phyloP scores from a whole-genome alignment of 2,888 invertebrate species.

The Pheosia gnoma region DNA sequence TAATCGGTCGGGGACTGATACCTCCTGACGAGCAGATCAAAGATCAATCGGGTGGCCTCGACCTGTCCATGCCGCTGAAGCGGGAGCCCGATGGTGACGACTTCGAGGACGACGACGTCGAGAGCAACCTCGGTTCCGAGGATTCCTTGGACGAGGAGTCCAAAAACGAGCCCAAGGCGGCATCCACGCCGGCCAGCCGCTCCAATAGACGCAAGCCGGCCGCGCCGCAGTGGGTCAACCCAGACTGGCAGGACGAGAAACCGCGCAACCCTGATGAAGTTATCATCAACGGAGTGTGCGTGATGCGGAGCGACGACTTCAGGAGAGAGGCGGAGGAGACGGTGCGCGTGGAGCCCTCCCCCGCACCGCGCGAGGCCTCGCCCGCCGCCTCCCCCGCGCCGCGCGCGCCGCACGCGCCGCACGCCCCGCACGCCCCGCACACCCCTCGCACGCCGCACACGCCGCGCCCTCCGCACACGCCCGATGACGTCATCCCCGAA shows the following conservation, averaged over 20 bases:
- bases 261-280: constrained; percentile 88
- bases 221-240: constrained; percentile 99
- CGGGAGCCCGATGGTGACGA: constrained; percentile 90
- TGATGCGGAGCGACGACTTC: constrained; percentile 93
- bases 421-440: constrained; percentile 48
- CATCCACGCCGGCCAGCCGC: constrained; percentile 74
- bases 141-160: constrained; percentile 85
- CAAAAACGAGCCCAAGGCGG: constrained; percentile 83
- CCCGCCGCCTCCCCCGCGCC: constrained; percentile 56
- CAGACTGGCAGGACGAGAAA: constrained; percentile 93
- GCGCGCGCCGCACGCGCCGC: constrained; percentile 59
- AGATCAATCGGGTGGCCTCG: constrained; percentile 93
- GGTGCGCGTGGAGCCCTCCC: constrained; percentile 90
- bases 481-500: constrained; percentile 68
- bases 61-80: constrained; percentile 94
- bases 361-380: constrained; percentile 83
- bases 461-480: constrained; percentile 45
- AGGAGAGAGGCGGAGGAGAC: constrained; percentile 87
- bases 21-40: constrained; percentile 86
- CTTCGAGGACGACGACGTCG: constrained; percentile 91
- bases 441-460: constrained; percentile 47
- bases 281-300: constrained; percentile 97
- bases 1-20: constrained; percentile 87
- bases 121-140: constrained; percentile 90
- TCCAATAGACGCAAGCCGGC: constrained; percentile 95